A percentile compares a stretch with the other conserved stretches of the same genome.
Conservation (phyloP, 2,113 vertebrate genomes). For the Propithecus coquereli region DNA sequence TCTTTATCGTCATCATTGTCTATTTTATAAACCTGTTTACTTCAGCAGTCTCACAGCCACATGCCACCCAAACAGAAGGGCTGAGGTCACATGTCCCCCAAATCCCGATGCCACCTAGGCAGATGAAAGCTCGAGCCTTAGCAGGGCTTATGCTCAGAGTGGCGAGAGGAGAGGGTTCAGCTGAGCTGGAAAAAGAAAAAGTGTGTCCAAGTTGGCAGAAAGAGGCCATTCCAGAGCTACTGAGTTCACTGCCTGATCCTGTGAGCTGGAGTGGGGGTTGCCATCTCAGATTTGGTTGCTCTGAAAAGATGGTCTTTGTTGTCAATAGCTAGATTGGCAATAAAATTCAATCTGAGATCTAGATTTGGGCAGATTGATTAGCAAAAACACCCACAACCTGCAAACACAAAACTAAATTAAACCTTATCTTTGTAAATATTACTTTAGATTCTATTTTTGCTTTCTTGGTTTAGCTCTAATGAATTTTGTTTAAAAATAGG, state of each 20-base stretch:
- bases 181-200: neutral
- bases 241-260: neutral
- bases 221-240: neutral
- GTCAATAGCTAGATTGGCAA: conserved; percentile 75
- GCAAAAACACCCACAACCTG: neutral
- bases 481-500: neutral
- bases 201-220: neutral
- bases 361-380: conserved; percentile 63
- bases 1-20: conserved; percentile 55
- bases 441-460: neutral
- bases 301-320: conserved; percentile 73
- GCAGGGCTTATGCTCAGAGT: conserved; percentile 35
- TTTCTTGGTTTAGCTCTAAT: neutral
- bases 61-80: conserved; percentile 30
- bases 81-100: neutral
- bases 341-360: conserved; percentile 77
- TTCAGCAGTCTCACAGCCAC: neutral
- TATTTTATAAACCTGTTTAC: conserved; percentile 45
- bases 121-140: conserved; percentile 44
- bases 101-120: conserved; percentile 50
- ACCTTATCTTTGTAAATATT: neutral
- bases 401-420: conserved; percentile 2
- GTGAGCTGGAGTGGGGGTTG: conserved; percentile 45
- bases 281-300: conserved; percentile 53
- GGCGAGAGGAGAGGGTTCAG: neutral